Evolutionary conservation across 1,140 invertebrate species (phyloP), one percentile per base, ranked within the genome.

Genomic region (Pseudomyrmex cubaensis): DNA sequence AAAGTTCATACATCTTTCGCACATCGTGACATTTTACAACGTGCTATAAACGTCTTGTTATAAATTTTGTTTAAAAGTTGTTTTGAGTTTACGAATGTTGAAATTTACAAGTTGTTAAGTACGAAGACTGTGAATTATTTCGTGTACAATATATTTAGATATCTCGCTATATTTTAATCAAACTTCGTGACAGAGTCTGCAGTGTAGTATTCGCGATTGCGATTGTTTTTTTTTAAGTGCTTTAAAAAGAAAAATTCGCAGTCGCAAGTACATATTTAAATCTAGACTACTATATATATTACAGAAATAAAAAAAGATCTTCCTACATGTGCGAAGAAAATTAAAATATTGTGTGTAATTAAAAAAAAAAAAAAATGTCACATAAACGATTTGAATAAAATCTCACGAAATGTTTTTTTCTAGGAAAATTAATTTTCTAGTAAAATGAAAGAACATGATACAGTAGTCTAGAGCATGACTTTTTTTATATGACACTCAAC

Each of bases 241-340:
- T 1, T 76, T 35, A 35, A 76, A 15, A 63, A 25, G 2, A 25
- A 22, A 5, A 22, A 25, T 22, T 59, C 10, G 20, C 70, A 59
- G 25, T 70, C 54, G 64, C 52, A 69, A 78, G 70, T 52, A 13
- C n/a, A 20, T 2, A 44, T 70, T 12, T 57, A 57, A 12, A 56
- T 78, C 75, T 69, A 80, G 76, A 80, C 76, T 80, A 80, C 66
- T 80, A 50, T 80, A 20, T 80, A 20, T 20, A 5, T 2, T n/a
- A 48, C 35, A 35, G 35, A 74, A 4, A 3, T 59, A 20, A 8
- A 59, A 15, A 59, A 15, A 72, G 44, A 62, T 25, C 25, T 7
- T 35, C 5, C 35, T 35, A 35, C 35, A 35, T 44, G 5, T 61
- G 35, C 35, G 25, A 2, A 25, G 3, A 25, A 62, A 62, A 62